Base-by-base conservation (phyloP, 2,113 vertebrate species). In the Collichthys lucidus region DNA sequence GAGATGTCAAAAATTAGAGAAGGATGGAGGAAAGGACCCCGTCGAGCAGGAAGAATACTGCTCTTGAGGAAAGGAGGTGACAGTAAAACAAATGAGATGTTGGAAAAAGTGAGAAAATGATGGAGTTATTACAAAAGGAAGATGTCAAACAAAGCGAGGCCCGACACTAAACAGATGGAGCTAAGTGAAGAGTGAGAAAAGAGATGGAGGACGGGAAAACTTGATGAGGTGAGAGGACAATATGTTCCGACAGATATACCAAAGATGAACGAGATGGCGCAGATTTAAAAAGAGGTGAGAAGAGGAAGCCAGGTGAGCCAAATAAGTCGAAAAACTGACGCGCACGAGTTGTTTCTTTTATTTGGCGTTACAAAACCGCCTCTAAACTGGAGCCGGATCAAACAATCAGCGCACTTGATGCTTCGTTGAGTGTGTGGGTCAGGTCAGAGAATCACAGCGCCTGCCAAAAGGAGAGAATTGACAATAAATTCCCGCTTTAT, bases 91-190 rank as follows among this genome's bases (percentile, higher is more conserved):
- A 66, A 82, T 62, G 55, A 74, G 42, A 64, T 1, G 4, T 0
- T 55, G 49, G 53, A 40, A 53, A 66, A 65, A 62, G 2, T 4
- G 9, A 26, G n/a, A 53, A 49, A 66, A 3, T 24, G 35, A 57
- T 26, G 6, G 40, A 61, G 55, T 78, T 64, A 69, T 73, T 63
- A 62, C 8, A 35, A 78, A 86, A 82, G 19, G 24, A 4, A 81
- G 56, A 70, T 24, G 61, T 80, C 80, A 82, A 89, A 89, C 87
- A 90, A 77, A 90, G 72, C 8, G 8, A 84, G 68, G 56, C 42
- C 24, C 26, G 86, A 91, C 70, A 79, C 2, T 9, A 87, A 73
- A 31, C 84, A 92, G 87, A 83, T 63, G 88, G 63, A 60, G 61
- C 35, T 20, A 35, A 70, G 74, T 66, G 66, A 64, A 47, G 2